Percentiles rank a stretch among this genome's conserved stretches.
phyloP scores from a whole-genome alignment of 2,888 invertebrate species.

The Bombylius major region DNA sequence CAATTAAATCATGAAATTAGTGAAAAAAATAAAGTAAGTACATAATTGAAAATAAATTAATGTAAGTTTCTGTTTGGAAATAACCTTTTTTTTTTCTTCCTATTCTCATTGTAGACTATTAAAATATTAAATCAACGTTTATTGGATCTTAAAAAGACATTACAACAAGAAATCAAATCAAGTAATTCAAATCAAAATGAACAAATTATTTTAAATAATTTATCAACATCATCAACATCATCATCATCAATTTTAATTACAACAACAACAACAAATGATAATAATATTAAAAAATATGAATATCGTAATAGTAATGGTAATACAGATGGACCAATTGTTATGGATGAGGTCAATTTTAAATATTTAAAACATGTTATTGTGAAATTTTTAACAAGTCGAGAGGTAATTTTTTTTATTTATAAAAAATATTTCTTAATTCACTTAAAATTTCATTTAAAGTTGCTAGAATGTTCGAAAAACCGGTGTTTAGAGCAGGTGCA shows the following conservation, averaged over 20 bases:
- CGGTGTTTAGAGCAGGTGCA: too few species aligned
- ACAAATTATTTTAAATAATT: background rate
- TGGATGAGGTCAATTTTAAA: conserved; percentile 63
- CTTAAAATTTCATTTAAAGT: background rate
- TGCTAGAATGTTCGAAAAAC: too few species aligned
- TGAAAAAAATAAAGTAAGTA: conserved; percentile 48
- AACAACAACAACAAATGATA: conserved; percentile 23
- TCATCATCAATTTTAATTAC: background rate
- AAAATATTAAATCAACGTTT: conserved; percentile 79
- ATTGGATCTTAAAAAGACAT: conserved; percentile 80
- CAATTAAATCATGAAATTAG: conserved; percentile 42
- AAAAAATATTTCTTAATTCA: background rate
- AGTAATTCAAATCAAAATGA: conserved; percentile 12
- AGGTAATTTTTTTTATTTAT: conserved; percentile 33
- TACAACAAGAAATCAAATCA: conserved; percentile 63
- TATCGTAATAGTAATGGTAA: conserved; percentile 3
- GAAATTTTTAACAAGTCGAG: conserved; percentile 80
- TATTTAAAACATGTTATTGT: conserved; percentile 89
- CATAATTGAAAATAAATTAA: background rate
- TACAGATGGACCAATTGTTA: conserved; percentile 25
- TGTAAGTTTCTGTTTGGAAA: background rate
- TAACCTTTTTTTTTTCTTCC: conserved; percentile 1
- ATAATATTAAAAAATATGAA: background rate
- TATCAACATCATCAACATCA: too few species aligned
- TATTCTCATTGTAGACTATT: conserved; percentile 50